Evolutionary conservation across 1,140 invertebrate species (phyloP), one percentile per base, ranked within the genome.

Genomic region (Druon quercuslanigerum): DNA sequence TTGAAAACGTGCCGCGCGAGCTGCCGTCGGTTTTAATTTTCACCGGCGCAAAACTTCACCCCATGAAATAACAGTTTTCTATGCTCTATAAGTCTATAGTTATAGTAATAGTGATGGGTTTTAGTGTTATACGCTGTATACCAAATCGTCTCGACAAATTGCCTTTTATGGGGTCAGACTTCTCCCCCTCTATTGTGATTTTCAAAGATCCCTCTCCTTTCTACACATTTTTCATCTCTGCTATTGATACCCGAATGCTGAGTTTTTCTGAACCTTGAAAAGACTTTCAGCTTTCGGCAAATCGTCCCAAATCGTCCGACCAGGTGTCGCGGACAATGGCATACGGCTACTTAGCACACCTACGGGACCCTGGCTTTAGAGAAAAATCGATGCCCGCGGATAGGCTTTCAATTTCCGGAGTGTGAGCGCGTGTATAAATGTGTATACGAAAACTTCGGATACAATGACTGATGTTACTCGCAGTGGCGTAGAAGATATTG

Each of bases 291-390:
- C 19, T 50, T 54, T 50, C 54, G 40, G 33, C n/a, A 60, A 70
- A 52, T 60, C 50, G 19, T 25, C 72, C 33, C 20, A 20, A 3
- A 71, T 19, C 71, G 16, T 56, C n/a, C 14, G 74, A 33, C 78
- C 77, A 74, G 78, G 73, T 75, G 78, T 75, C 71, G 66, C 73
- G 72, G 33, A 74, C 60, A 74, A 77, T 77, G 76, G 71, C 71
- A 73, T 77, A 52, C 76, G 60, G 71, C 76, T 72, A 77, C 71
- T 77, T 77, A 73, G 71, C 71, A 72, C 71, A 66, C 73, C 66
- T 72, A 77, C 52, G 54, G 76, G 71, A 73, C 52, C 40, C 60
- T 46, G 20, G 25, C 3, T 13, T 66, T 66, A 60, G 25, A 40
- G 60, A 66, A 66, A 66, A 66, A 66, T 66, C 33, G 25, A 46